A percentile compares a stretch with the other conserved stretches of the same genome.
Conservation (phyloP, 2,888 invertebrate genomes). For the Ennomos fuscantarius region DNA sequence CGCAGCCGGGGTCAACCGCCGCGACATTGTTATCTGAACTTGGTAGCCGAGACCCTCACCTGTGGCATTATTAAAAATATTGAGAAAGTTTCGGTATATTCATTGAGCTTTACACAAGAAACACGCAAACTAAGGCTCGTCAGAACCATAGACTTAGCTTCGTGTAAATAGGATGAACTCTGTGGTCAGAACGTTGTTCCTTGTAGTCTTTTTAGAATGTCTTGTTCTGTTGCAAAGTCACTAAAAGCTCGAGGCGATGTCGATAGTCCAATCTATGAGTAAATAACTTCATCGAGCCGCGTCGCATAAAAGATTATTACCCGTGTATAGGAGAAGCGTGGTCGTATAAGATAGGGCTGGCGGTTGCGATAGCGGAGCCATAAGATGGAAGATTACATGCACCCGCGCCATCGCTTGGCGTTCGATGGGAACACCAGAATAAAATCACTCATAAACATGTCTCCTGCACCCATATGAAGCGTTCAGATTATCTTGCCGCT, state of each 20-base stretch:
- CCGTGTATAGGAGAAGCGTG: constrained; percentile 50
- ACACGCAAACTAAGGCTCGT: not conserved
- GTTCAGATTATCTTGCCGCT: constrained; percentile 57
- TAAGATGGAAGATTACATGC: constrained; percentile 56
- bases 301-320: constrained; percentile 62
- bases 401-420: constrained; percentile 51
- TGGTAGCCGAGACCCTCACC: constrained; percentile 58
- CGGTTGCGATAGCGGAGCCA: constrained; percentile 50
- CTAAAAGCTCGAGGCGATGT: constrained; percentile 36
- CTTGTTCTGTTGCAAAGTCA: constrained; percentile 38
- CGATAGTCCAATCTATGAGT: constrained; percentile 49
- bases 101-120: not conserved
- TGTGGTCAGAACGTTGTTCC: not conserved
- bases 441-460: constrained; percentile 62
- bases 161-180: too few relatives aligned
- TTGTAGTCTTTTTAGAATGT: constrained; percentile 9
- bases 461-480: constrained; percentile 52
- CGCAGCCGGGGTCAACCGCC: constrained; percentile 51
- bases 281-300: constrained; percentile 63
- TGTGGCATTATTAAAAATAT: constrained; percentile 42
- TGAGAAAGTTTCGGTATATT: not conserved
- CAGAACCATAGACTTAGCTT: too few relatives aligned
- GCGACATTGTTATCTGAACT: constrained; percentile 65
- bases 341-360: constrained; percentile 57
- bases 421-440: constrained; percentile 62